Evolutionary conservation across 2,797 vertebrate species (phyloP), one percentile per base, ranked within the genome.

Genomic region (Gymnodraco acuticeps): DNA sequence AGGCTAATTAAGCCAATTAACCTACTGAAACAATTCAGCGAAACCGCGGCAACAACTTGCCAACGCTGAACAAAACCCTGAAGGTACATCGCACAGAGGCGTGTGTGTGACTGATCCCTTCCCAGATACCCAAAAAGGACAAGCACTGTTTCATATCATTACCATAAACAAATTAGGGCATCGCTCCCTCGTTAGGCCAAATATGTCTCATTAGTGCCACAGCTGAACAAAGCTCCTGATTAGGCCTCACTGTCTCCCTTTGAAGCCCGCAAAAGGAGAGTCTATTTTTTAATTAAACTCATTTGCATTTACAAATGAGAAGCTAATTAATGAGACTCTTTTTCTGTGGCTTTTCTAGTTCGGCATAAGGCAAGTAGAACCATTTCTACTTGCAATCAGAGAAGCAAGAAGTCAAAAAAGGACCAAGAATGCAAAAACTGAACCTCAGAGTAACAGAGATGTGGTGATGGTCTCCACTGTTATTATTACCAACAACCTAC

Each of bases 91-190:
- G 72, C 86, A 85, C 70, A 38, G 73, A 81, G 77, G 84, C 77
- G 43, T 83, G 78, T 75, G 75, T 82, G 80, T 78, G 88, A 92
- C 89, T 87, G 92, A 93, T 93, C 91, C 88, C 77, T 87, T 91
- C 91, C 84, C 89, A 91, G 92, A 92, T 92, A 89, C 89, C 91
- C 76, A 83, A 91, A 94, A 94, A 95, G 90, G 92, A 92, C 90
- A 92, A 92, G 93, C 90, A 73, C 90, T 92, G 93, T 94, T 95
- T 95, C 90, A 94, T 92, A 89, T 93, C 92, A 95, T 95, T 95
- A 95, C 92, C 94, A 96, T 95, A 95, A 94, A 94, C 93, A 95
- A 95, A 95, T 95, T 92, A 95, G 93, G 94, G 92, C 93, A 94
- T 92, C 65, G 87, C 91, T 94, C 92, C 90, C 93, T 95, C 88